These are phyloP conservation scores for Candidula unifasciata DNA, from an alignment of 2,888 invertebrate species.

Conservation along the genomic window DNA sequence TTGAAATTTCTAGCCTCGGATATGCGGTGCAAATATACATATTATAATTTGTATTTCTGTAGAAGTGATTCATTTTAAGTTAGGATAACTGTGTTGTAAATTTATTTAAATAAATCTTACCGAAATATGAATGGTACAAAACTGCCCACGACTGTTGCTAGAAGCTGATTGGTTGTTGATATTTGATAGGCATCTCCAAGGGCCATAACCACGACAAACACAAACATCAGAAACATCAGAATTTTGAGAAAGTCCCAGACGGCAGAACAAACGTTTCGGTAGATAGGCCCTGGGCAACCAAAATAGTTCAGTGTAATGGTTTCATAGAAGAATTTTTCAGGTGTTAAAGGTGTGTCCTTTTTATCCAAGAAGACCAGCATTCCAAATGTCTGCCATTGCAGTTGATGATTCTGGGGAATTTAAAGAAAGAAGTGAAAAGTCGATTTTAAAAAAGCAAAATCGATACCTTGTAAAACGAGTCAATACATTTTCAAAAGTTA, in stretches of 20 bases:
- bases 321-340: slow-evolving; percentile 63
- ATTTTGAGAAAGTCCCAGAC: slow-evolving; percentile 60
- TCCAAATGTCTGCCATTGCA: slow-evolving; percentile 62
- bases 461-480: too few species aligned
- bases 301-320: slow-evolving; percentile 63
- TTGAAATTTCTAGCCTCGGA: background rate
- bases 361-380: slow-evolving; percentile 67
- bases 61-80: too few species aligned
- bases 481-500: too few species aligned
- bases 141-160: slow-evolving; percentile 66
- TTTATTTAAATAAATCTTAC: slow-evolving; percentile 26
- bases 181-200: slow-evolving; percentile 64
- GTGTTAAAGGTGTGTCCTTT: slow-evolving; percentile 64
- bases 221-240: slow-evolving; percentile 64
- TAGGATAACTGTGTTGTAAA: too few species aligned
- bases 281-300: slow-evolving; percentile 67
- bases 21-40: too few species aligned
- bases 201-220: slow-evolving; percentile 64
- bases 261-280: slow-evolving; percentile 58
- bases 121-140: slow-evolving; percentile 64
- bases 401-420: slow-evolving; percentile 23
- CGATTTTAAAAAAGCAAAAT: too few species aligned
- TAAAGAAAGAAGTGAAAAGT: too few species aligned
- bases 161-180: slow-evolving; percentile 66
- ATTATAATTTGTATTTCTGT: too few species aligned